Conservation (phyloP, 2,888 invertebrate species). For the Apamea epomidion region DNA sequence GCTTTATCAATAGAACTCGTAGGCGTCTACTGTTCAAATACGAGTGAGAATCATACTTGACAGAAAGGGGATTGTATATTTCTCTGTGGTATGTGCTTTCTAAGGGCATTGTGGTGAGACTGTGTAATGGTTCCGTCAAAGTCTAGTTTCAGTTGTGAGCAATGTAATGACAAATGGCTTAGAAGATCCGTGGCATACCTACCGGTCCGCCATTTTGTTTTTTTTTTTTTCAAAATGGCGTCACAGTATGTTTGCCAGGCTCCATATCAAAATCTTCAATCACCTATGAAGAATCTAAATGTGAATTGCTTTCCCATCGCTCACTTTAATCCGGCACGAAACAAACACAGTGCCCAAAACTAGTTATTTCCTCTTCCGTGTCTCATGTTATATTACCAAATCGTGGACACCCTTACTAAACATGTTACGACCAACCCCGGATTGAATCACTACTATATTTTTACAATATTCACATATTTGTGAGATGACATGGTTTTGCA, state of each 20-base stretch:
- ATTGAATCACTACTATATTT: constrained; percentile 62
- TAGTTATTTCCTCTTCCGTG: constrained; percentile 59
- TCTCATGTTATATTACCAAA: constrained; percentile 65
- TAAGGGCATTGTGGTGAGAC: neutral
- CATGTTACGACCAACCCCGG: constrained; percentile 64
- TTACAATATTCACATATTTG: constrained; percentile 73
- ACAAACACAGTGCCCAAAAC: constrained; percentile 60
- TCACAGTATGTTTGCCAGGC: too few relatives aligned
- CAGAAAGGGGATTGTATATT: neutral
- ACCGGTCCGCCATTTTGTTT: too few relatives aligned
- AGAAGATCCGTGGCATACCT: too few relatives aligned
- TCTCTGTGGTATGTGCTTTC: neutral
- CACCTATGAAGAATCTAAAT: neutral
- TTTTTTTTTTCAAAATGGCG: too few relatives aligned
- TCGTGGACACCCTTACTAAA: constrained; percentile 74
- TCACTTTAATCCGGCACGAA: constrained; percentile 47
- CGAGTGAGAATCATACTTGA: neutral
- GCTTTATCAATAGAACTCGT: neutral
- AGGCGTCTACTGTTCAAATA: neutral
- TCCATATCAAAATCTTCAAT: too few relatives aligned
- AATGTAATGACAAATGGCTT: neutral
- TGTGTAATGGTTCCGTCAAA: neutral
- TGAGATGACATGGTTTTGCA: constrained; percentile 41
- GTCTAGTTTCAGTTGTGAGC: neutral
- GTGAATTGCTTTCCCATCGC: too few relatives aligned